Percentiles rank a stretch among this genome's conserved stretches.
phyloP scores from a whole-genome alignment of 1,140 invertebrate genomes.

The Babylonia areolata region DNA sequence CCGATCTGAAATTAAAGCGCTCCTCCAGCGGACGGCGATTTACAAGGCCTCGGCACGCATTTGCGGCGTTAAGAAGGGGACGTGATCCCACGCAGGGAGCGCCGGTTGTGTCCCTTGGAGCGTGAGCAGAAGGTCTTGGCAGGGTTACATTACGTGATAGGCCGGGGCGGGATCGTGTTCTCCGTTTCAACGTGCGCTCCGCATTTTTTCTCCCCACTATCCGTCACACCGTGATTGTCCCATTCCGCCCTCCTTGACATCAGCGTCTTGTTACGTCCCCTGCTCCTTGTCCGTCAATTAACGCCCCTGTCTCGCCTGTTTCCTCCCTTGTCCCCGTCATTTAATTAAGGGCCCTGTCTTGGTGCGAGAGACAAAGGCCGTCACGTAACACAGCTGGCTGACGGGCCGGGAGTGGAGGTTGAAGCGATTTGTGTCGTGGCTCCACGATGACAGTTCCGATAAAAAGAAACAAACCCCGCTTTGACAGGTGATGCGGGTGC shows the following conservation, averaged over 20 bases:
- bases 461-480: neutral
- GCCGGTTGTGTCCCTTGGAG: conserved; percentile 1
- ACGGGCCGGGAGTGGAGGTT: neutral
- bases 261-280: neutral
- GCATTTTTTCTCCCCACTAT: neutral
- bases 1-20: conserved; percentile 1
- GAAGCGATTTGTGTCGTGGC: neutral
- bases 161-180: neutral
- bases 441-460: neutral
- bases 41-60: neutral
- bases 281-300: conserved; percentile 4
- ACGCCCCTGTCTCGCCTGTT: neutral
- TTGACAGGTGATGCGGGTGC: neutral
- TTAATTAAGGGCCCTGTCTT: neutral
- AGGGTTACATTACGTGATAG: neutral
- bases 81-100: neutral
- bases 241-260: neutral
- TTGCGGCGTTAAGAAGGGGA: neutral
- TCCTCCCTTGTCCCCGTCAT: conserved; percentile 5
- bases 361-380: neutral
- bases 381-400: neutral
- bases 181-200: neutral
- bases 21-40: neutral
- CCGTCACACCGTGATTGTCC: neutral
- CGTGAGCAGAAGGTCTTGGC: neutral